phyloP scores from a whole-genome alignment of 2,113 vertebrate species.

The Hippocampus comes region DNA sequence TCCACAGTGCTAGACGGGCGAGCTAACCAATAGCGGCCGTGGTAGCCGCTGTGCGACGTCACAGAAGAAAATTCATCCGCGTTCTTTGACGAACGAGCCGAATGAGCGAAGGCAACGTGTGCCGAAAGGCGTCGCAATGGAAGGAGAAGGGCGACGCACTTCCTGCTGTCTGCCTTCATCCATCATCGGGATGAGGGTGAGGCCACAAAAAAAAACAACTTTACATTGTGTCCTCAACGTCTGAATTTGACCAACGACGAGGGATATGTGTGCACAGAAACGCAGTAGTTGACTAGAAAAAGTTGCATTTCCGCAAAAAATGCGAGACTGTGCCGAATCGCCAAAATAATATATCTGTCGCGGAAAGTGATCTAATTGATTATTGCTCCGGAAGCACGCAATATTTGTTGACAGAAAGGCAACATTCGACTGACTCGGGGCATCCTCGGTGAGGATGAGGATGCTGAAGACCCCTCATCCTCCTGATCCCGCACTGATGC shows the following conservation, averaged over 20 bases:
- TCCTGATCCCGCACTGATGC: background rate
- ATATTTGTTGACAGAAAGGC: background rate
- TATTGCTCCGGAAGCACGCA: background rate
- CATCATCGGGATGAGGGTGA: background rate
- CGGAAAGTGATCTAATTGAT: background rate
- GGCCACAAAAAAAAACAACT: background rate
- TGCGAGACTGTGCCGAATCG: background rate
- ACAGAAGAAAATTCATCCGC: background rate
- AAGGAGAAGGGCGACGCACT: background rate
- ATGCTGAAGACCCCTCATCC: background rate
- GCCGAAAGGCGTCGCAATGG: background rate
- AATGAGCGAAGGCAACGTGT: background rate
- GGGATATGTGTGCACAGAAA: background rate
- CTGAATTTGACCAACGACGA: background rate
- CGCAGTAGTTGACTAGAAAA: background rate
- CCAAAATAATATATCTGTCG: background rate
- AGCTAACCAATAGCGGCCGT: background rate
- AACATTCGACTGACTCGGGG: background rate
- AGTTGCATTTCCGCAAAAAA: background rate
- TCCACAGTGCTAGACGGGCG: background rate
- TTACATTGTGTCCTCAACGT: background rate
- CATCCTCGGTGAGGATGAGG: background rate
- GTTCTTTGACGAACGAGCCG: background rate
- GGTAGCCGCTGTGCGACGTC: background rate
- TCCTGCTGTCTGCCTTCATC: background rate